A percentile compares a stretch with the other conserved stretches of the same genome.
Evolutionary conservation across 2,113 vertebrate species (phyloP).

Genomic region (Daphoenositta chrysoptera): DNA sequence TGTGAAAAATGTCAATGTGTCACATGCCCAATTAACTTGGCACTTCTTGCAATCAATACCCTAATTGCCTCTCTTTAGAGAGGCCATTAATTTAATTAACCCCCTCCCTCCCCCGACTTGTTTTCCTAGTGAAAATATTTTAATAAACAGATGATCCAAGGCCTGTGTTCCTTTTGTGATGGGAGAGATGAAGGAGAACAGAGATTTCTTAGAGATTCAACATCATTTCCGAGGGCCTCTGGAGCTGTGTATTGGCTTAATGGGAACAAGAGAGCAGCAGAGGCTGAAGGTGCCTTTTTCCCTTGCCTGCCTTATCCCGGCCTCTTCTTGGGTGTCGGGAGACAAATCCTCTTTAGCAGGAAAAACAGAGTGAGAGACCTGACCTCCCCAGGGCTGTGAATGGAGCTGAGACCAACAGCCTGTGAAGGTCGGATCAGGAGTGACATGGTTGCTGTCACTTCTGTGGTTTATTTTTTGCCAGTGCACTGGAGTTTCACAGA

Average conservation of each 20-base stretch:
- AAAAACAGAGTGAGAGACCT: neutral
- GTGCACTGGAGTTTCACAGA: neutral
- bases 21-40: slow-evolving; percentile 64
- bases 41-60: slow-evolving; percentile 62
- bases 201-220: neutral
- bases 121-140: slow-evolving; percentile 27
- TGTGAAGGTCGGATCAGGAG: neutral
- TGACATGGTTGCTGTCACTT: neutral
- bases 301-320: neutral
- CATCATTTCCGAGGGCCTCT: neutral
- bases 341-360: neutral
- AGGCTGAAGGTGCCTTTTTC: neutral
- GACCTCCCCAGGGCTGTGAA: neutral
- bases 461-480: neutral
- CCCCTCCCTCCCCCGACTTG: neutral
- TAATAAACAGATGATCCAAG: slow-evolving; percentile 4
- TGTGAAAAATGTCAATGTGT: slow-evolving; percentile 64
- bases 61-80: slow-evolving; percentile 65
- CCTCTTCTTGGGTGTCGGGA: neutral
- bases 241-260: neutral
- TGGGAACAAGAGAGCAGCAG: neutral
- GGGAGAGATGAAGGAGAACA: neutral
- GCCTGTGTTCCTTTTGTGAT: neutral
- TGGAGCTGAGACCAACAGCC: neutral
- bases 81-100: slow-evolving; percentile 67